These are phyloP conservation scores for Eolophus roseicapilla DNA, from an alignment of 2,113 vertebrate species.

Conservation along the genomic window DNA sequence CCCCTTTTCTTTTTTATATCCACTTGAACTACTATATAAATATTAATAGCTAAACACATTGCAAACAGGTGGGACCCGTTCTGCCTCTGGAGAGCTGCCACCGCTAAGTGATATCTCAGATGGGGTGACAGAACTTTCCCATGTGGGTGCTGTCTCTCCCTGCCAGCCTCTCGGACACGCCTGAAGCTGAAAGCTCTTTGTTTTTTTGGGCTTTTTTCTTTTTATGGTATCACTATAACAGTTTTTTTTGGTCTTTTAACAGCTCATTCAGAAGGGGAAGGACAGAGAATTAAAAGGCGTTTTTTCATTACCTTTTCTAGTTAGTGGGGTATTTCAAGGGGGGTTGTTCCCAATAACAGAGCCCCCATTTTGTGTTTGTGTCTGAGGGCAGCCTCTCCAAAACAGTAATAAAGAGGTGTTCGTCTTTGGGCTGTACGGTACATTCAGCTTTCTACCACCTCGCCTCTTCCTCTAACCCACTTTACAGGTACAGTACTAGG, in stretches of 20 bases:
- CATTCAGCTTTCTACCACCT: background rate
- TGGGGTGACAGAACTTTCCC: slow-evolving; percentile 81
- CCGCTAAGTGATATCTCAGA: slow-evolving; percentile 81
- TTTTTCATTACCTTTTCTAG: slow-evolving; percentile 14
- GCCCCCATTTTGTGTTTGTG: background rate
- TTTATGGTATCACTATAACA: slow-evolving; percentile 77
- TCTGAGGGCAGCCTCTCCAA: background rate
- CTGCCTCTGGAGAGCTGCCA: slow-evolving; percentile 83
- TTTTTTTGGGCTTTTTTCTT: slow-evolving; percentile 65
- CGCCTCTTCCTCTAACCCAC: background rate
- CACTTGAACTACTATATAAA: slow-evolving; percentile 84
- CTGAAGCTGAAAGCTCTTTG: slow-evolving; percentile 78
- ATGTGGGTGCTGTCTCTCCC: slow-evolving; percentile 80
- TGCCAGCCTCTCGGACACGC: slow-evolving; percentile 81
- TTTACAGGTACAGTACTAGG: background rate
- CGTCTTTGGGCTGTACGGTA: background rate
- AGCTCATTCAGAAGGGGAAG: slow-evolving; percentile 79
- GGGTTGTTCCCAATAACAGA: background rate
- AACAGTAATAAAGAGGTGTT: background rate
- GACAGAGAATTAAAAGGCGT: slow-evolving; percentile 47
- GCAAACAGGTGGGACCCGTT: slow-evolving; percentile 84
- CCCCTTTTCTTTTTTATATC: slow-evolving; percentile 72
- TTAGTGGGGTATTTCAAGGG: background rate
- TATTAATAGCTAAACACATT: slow-evolving; percentile 86
- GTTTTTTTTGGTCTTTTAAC: slow-evolving; percentile 83